A percentile compares a stretch with the other conserved stretches of the same genome.
These are phyloP conservation scores for Sinhomidia bicolor DNA, from an alignment of 2,888 invertebrate genomes.

Conservation along the genomic window DNA sequence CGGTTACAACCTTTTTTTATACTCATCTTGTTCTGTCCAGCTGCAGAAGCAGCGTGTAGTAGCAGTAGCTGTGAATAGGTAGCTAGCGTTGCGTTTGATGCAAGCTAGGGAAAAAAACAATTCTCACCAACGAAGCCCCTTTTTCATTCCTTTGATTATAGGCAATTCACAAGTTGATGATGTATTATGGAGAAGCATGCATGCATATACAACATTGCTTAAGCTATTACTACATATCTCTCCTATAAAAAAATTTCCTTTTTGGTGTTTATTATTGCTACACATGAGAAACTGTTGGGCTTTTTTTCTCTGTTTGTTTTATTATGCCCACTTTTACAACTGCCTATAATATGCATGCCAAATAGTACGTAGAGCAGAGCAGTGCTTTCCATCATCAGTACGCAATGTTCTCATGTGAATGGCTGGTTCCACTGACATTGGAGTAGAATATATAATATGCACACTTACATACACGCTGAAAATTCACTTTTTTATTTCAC, in stretches of 20 bases:
- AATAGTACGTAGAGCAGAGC: background rate
- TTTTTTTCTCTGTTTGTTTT: slow-evolving; percentile 37
- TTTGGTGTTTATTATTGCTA: background rate
- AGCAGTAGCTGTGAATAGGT: no score
- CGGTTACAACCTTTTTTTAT: background rate
- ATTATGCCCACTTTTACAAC: slow-evolving; percentile 31
- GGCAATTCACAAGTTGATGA: slow-evolving; percentile 41
- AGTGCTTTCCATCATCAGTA: background rate
- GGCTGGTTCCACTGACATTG: slow-evolving; percentile 25
- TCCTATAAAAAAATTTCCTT: slow-evolving; percentile 1
- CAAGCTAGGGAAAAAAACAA: background rate
- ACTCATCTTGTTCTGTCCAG: background rate
- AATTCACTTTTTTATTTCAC: slow-evolving; percentile 7
- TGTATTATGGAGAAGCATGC: slow-evolving; percentile 7
- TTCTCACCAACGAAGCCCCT: background rate
- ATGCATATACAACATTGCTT: slow-evolving; percentile 1
- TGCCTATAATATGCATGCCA: background rate
- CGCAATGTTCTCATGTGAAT: background rate
- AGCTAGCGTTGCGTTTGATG: background rate
- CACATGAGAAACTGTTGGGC: background rate
- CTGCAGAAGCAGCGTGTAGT: background rate
- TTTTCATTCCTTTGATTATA: slow-evolving; percentile 35
- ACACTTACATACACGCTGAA: background rate
- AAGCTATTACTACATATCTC: no score
- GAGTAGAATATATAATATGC: background rate